Percentiles rank a stretch among this genome's conserved stretches.
phyloP scores from a whole-genome alignment of 2,113 vertebrate genomes.

The Cynoglossus semilaevis region DNA sequence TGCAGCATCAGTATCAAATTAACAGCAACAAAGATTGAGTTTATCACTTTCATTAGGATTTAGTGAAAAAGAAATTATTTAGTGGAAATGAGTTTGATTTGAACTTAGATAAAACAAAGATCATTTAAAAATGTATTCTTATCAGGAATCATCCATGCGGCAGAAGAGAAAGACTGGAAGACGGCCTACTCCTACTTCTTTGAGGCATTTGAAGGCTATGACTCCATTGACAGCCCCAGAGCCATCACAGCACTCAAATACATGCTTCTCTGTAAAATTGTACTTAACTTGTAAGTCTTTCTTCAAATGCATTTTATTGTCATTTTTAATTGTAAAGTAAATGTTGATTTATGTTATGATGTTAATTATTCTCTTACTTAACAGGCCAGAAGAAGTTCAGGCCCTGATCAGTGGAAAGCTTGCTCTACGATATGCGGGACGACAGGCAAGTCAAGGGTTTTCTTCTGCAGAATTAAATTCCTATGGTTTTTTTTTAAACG shows the following conservation, averaged over 20 bases:
- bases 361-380: not conserved
- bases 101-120: no score
- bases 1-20: no score
- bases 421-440: slow-evolving; percentile 88
- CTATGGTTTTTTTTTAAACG: no score
- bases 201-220: slow-evolving; percentile 97
- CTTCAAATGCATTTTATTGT: no score
- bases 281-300: slow-evolving; percentile 88
- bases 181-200: slow-evolving; percentile 99
- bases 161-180: slow-evolving; percentile 99
- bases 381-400: slow-evolving; percentile 96
- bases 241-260: slow-evolving; percentile 97
- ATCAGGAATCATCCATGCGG: slow-evolving; percentile 96
- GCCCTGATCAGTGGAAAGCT: slow-evolving; percentile 95
- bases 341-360: no score
- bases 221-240: slow-evolving; percentile 93
- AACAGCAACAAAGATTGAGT: no score
- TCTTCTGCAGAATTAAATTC: not conserved
- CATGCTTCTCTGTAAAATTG: slow-evolving; percentile 99
- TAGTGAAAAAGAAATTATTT: no score
- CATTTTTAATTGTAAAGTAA: not conserved
- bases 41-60: no score
- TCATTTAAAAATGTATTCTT: no score
- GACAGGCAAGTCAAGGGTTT: slow-evolving; percentile 80
- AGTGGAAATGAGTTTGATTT: no score